A percentile compares a stretch with the other conserved stretches of the same genome.
Conservation (phyloP, 1,140 invertebrate species). For the Drosophila gunungcola region DNA sequence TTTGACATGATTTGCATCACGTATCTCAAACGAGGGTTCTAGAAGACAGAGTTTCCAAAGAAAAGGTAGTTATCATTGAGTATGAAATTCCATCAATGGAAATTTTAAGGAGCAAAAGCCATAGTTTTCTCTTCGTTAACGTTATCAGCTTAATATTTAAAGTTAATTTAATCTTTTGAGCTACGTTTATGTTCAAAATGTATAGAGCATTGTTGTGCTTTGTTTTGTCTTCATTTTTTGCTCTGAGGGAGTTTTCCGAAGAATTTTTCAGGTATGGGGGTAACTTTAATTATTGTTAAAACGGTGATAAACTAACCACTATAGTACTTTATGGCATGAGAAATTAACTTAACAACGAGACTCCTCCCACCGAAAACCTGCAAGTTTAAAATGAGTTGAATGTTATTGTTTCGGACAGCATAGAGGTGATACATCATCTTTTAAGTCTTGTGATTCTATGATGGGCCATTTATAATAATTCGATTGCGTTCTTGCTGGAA, state of each 20-base stretch:
- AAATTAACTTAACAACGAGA: not conserved
- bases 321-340: not conserved
- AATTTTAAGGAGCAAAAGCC: not conserved
- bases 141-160: too few relatives aligned
- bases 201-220: too few relatives aligned
- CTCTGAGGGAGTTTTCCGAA: too few relatives aligned
- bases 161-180: too few relatives aligned
- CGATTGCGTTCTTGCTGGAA: constrained; percentile 63
- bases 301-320: not conserved
- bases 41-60: not conserved
- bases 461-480: constrained; percentile 79
- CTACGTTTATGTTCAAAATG: too few relatives aligned
- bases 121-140: too few relatives aligned
- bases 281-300: not conserved
- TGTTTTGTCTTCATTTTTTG: too few relatives aligned
- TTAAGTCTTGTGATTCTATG: constrained; percentile 79
- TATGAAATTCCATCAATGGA: constrained; percentile 1
- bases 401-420: constrained; percentile 3
- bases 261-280: too few relatives aligned
- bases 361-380: not conserved
- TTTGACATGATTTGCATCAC: constrained; percentile 29
- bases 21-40: constrained; percentile 15
- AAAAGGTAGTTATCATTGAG: too few relatives aligned
- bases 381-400: not conserved
- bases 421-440: constrained; percentile 48